Evolutionary conservation across 2,113 vertebrate genomes (phyloP).

Genomic region (Ciconia stormi): DNA sequence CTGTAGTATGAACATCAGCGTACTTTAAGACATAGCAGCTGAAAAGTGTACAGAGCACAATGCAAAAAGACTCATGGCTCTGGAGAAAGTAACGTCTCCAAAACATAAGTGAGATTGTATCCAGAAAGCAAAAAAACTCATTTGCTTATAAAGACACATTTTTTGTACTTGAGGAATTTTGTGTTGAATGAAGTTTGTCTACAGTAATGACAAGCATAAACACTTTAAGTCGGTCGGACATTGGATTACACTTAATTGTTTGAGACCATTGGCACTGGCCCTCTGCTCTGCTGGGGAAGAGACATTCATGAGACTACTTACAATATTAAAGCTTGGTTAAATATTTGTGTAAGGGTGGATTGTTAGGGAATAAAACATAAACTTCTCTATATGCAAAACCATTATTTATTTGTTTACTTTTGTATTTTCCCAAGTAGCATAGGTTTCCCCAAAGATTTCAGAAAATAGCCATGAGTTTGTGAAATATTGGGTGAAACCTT

Average conservation of each 20-base stretch:
- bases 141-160: background rate
- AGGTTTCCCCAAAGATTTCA: background rate
- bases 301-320: background rate
- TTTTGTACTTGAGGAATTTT: background rate
- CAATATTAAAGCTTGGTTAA: background rate
- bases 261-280: background rate
- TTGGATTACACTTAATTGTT: background rate
- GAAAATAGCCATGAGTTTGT: background rate
- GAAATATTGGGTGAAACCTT: background rate
- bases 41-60: background rate
- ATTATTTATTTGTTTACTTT: background rate
- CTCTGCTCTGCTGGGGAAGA: background rate
- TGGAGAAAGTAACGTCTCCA: background rate
- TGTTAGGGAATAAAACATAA: background rate
- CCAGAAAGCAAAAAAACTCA: background rate
- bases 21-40: background rate
- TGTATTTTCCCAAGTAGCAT: background rate
- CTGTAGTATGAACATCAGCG: fast-evolving
- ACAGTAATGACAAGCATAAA: background rate
- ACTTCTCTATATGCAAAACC: background rate
- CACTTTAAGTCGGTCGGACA: background rate
- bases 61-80: background rate
- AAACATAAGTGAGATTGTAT: background rate
- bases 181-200: background rate
- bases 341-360: background rate